Base-by-base conservation (phyloP, 2,888 invertebrate genomes). In the Diloba caeruleocephala region DNA sequence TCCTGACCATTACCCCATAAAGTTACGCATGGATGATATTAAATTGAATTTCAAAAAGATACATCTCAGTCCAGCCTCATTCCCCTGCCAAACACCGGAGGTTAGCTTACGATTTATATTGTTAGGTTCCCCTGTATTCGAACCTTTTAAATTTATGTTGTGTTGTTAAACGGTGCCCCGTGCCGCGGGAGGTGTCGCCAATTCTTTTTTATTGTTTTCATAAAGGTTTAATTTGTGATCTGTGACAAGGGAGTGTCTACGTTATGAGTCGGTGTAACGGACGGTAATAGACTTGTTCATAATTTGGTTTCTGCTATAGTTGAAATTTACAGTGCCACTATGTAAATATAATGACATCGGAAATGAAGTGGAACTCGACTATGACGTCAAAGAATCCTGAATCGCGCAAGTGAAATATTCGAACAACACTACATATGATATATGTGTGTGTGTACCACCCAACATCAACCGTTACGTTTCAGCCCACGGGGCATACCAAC, bases 1-100 rank as follows among this genome's bases (percentile, higher is more conserved):
- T 41, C 44, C 41, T 23, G 36, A 33, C 34, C 31, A 59, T 61
- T 54, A 58, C 32, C 43, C 51, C 53, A 9, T 42, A 10, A 4
- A 51, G 15, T 51, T 15, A 72, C 65, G 79, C 80, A 69, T 77
- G 78, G 60, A 56, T 59, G 69, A 65, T 68, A 72, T 73, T 77
- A 78, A 81, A 81, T 81, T 79, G 77, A 79, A 79, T 77, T 81
- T 80, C 69, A 65, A 74, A 71, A 63, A 66, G 71, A 60, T 61
- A 58, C 64, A 64, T 65, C 57, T 64, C 57, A 36, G 23, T 41
- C 36, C 21, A 21, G 14, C 7, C 14, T 41, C 60, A 25, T 31
- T 50, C 33, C 51, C 32, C 59, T 58, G 48, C 45, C 68, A 54
- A 51, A 49, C 48, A 32, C 71, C 71, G 75, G 74, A 72, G 71